Percentiles rank a stretch among this genome's conserved stretches.
These are phyloP conservation scores for Aphelocoma californica DNA, from an alignment of 2,797 vertebrate species.

Conservation along the genomic window DNA sequence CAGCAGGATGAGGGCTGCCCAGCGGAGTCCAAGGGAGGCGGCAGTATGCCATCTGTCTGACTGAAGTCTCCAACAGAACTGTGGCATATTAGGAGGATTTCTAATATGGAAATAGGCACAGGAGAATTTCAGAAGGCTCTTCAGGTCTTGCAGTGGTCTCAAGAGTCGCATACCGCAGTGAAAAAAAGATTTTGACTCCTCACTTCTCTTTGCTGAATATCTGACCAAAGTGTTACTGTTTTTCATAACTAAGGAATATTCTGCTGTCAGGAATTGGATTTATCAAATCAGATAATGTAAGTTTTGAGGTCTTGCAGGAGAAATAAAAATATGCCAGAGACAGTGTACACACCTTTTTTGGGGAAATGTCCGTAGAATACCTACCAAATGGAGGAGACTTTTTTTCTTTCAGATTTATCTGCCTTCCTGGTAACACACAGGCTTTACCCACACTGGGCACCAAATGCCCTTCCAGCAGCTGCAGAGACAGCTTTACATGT, in stretches of 20 bases:
- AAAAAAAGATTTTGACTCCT: background rate
- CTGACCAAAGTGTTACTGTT: background rate
- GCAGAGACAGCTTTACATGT: background rate
- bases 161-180: background rate
- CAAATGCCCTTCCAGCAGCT: background rate
- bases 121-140: background rate
- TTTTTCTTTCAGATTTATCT: background rate
- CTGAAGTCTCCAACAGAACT: background rate
- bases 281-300: background rate
- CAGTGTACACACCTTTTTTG: background rate
- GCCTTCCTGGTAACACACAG: background rate
- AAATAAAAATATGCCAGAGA: background rate
- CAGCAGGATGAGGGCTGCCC: background rate
- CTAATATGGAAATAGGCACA: background rate
- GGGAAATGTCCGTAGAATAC: background rate
- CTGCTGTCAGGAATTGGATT: background rate
- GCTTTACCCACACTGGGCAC: background rate
- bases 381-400: background rate
- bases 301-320: background rate
- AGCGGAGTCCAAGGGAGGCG: background rate
- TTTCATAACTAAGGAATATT: background rate
- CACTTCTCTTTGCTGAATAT: background rate
- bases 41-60: slow-evolving; percentile 12
- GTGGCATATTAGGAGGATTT: background rate
- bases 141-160: background rate